Base-by-base conservation (phyloP, 2,888 invertebrate genomes). In the Chrysolina haemoptera region DNA sequence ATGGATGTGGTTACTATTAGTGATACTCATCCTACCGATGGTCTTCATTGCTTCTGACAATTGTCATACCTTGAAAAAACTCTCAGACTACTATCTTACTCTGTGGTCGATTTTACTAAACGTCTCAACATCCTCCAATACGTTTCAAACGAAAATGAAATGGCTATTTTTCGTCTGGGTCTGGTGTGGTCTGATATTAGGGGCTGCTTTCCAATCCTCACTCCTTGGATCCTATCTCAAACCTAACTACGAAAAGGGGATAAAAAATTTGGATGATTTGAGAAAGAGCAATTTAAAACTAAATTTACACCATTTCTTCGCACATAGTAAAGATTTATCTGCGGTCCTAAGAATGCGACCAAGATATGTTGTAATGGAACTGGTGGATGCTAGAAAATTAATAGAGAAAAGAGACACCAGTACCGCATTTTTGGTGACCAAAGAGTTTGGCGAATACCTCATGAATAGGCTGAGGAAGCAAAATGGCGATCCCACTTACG, bases 181-280 rank as follows among this genome's bases (percentile, higher is more conserved):
- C 14, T 71, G 62, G 46, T 41, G 66, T 14, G n/a, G 62, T 35
- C 12, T 71, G 12, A 50, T 71, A 11, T 22, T 71, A 6, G 50
- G 67, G 18, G 67, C 50, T 35, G 50, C 66, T 35, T 71, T 71
- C 41, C 71, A 71, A 40, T 62, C 71, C 9, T 66, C 71, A 10
- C 66, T 71, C 8, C 53, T 62, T 8, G 59, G 59, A 12, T 67
- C 71, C 10, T 66, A 62, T 27, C 66, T 71, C 22, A 71, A 68
- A 59, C 74, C 74, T 12, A 74, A 22, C 41, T 66, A 68, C 27
- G 35, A 27, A 43, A 46, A 18, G 40, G 46, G 53, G n/a, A 64
- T 75, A 18, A 62, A 62, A 62, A 69, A 68, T 16, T 68, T 75
- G 14, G 53, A 64, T 16, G 71, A 75, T 62, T 40, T 75, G 22